Base-by-base conservation (phyloP, 2,797 vertebrate species). In the Menidia menidia region DNA sequence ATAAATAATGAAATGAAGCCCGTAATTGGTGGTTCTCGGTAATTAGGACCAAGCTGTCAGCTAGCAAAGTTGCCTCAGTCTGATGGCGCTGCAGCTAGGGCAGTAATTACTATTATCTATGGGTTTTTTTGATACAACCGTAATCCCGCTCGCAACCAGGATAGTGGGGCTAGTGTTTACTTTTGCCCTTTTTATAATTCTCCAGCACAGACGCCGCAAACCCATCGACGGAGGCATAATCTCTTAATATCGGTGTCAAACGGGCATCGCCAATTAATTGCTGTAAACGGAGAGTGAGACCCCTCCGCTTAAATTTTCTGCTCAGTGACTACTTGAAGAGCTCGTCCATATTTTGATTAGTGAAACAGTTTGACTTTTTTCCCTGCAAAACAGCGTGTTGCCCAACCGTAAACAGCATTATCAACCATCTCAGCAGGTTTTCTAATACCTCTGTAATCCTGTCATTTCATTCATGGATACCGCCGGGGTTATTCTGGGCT, bases 31-130 rank as follows among this genome's bases (percentile, higher is more conserved):
- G 86, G 92, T 91, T 94, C 90, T 91, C 87, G 87, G 91, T 93
- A 94, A 94, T 95, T 94, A 93, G 90, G 89, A 91, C 88, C 88
- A 89, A 89, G 88, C 92, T 94, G 93, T 93, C 92, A 92, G 88
- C 87, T 72, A 87, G 89, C 65, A 59, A 84, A 87, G 88, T 91
- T 87, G 84, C 84, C 75, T 90, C 75, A 92, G 86, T 87, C 84
- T 81, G 87, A 92, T 87, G 88, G 84, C 30, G 68, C 80, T 74
- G 87, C 84, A 80, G 84, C 82, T 60, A 88, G 81, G 83, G 81
- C 84, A 77, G 80, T 93, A 93, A 94, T 94, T 92, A 92, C 91
- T 91, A 92, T 94, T 92, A 93, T 92, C 90, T 91, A 79, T 89
- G 77, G 88, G 79, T 78, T 83, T 83, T 93, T 90, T 93, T 92